A percentile compares a stretch with the other conserved stretches of the same genome.
Evolutionary conservation across 2,888 invertebrate species (phyloP).

Genomic region (Steinernema hermaphroditum): DNA sequence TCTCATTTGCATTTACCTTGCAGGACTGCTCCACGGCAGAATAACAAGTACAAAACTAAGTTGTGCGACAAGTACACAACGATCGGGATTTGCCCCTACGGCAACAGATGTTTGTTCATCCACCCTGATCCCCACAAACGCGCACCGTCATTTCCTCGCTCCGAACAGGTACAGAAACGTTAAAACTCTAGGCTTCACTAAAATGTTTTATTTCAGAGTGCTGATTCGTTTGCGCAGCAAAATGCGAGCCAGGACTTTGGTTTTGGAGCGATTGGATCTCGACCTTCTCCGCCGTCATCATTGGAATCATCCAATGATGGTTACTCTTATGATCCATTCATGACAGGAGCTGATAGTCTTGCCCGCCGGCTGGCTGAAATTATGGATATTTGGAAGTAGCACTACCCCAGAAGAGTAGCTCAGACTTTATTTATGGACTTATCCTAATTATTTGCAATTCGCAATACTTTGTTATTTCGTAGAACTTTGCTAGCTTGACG

Average conservation of each 20-base stretch:
- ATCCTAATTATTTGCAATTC: background rate
- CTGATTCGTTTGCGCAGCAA: background rate
- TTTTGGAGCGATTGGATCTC: constrained; percentile 21
- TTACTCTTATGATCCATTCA: constrained; percentile 1
- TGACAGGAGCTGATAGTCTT: constrained; percentile 2
- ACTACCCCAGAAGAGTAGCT: background rate
- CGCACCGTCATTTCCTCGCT: constrained; percentile 35
- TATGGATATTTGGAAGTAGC: constrained; percentile 24
- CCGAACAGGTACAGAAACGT: constrained; percentile 49
- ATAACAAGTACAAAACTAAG: constrained; percentile 65
- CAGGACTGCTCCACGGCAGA: constrained; percentile 51
- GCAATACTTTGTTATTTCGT: background rate
- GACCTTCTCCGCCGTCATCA: constrained; percentile 54
- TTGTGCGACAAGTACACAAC: constrained; percentile 66
- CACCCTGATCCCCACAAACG: constrained; percentile 52
- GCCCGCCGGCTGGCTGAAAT: constrained; percentile 16
- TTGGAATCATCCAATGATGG: constrained; percentile 38
- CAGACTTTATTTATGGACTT: constrained; percentile 13
- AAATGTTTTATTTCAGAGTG: background rate
- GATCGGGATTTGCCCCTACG: constrained; percentile 64
- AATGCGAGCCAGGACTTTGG: background rate
- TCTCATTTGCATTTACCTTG: background rate
- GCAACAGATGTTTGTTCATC: constrained; percentile 63
- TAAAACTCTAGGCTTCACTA: background rate
- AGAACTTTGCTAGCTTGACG: background rate